Conservation (phyloP, 2,113 vertebrate species). For the Otolemur garnettii region DNA sequence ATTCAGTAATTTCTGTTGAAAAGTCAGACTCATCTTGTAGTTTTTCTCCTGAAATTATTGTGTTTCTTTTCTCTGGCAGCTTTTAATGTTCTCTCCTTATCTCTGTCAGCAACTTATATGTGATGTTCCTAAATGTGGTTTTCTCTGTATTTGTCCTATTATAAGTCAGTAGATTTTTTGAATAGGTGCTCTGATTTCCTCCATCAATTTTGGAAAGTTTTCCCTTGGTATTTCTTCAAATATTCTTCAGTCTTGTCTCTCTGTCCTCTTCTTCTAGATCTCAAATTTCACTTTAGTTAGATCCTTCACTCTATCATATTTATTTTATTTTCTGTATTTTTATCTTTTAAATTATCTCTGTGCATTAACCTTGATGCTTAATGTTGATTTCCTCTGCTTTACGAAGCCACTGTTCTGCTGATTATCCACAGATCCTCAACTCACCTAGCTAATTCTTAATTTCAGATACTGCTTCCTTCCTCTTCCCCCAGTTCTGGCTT, state of each 20-base stretch:
- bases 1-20: not conserved
- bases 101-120: not conserved
- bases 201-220: not conserved
- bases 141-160: not conserved
- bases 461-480: not conserved
- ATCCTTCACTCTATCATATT: not conserved
- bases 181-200: not conserved
- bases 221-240: not conserved
- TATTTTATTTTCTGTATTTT: constrained; percentile 21
- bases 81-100: not conserved
- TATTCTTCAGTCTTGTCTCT: not conserved
- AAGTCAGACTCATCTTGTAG: not conserved
- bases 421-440: not conserved
- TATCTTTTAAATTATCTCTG: constrained; percentile 9
- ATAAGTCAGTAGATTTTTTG: not conserved
- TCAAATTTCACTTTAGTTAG: not conserved
- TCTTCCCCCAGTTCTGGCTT: not conserved
- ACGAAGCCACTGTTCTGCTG: not conserved
- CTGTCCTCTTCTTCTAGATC: not conserved
- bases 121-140: not conserved
- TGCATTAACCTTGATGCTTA: not conserved
- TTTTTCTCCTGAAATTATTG: not conserved
- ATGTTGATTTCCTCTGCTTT: not conserved
- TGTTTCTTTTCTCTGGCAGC: not conserved
- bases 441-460: not conserved